phyloP scores from a whole-genome alignment of 2,113 vertebrate genomes.

The human (Homo sapiens) region DNA sequence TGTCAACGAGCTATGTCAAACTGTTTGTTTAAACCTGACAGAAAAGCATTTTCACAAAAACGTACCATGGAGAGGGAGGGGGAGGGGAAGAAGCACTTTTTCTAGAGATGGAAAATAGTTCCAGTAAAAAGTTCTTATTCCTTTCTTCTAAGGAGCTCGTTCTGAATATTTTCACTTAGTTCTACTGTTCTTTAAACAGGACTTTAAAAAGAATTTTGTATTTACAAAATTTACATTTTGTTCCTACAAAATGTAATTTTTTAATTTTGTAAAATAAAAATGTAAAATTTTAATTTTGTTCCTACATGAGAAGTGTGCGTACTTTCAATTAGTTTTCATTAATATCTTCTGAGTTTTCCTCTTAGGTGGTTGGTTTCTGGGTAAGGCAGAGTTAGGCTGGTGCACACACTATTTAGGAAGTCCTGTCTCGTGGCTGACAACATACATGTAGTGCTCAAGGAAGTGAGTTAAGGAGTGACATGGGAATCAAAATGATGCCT shows the following conservation, averaged over 20 bases:
- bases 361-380: neutral
- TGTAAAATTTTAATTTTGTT: neutral
- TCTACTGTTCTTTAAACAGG: neutral
- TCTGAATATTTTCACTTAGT: neutral
- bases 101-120: neutral
- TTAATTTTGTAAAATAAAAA: too few relatives aligned
- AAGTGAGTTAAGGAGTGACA: neutral
- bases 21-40: constrained; percentile 56
- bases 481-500: neutral
- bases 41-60: constrained; percentile 13
- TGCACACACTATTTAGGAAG: neutral
- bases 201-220: neutral
- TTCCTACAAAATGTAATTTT: neutral
- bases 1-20: constrained; percentile 39
- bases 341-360: neutral
- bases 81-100: neutral
- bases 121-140: neutral
- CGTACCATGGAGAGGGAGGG: neutral
- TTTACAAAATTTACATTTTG: neutral
- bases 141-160: neutral
- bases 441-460: neutral
- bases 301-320: neutral
- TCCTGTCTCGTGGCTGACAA: neutral
- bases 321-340: neutral
- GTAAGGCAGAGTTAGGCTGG: neutral